These are phyloP conservation scores for Phoenicopterus ruber DNA, from an alignment of 2,113 vertebrate genomes.

Conservation along the genomic window DNA sequence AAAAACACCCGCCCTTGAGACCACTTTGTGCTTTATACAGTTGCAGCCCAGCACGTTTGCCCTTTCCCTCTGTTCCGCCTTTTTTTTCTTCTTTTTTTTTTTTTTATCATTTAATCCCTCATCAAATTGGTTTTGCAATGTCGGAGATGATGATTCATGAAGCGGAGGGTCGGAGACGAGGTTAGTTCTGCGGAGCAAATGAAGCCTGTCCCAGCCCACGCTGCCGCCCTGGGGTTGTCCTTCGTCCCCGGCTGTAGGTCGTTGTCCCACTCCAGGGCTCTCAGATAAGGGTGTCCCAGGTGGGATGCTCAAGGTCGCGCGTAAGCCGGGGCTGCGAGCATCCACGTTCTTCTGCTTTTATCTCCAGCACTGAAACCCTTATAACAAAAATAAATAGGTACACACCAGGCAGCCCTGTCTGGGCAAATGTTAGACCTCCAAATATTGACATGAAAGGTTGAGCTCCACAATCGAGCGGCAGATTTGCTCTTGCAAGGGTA, in stretches of 20 bases:
- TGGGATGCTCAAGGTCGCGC: neutral
- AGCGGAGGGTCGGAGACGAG: neutral
- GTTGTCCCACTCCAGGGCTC: neutral
- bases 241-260: neutral
- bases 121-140: neutral
- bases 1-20: neutral
- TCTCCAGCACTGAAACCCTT: neutral
- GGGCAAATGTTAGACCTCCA: neutral
- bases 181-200: neutral
- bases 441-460: neutral
- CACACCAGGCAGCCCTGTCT: neutral
- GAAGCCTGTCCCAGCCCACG: neutral
- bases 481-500: neutral
- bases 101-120: neutral
- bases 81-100: neutral
- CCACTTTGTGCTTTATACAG: neutral
- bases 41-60: neutral
- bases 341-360: neutral
- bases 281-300: neutral
- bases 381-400: neutral
- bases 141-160: neutral
- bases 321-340: neutral
- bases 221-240: neutral
- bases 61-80: neutral
- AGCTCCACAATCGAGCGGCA: neutral